Percentiles rank a stretch among this genome's conserved stretches.
These are phyloP conservation scores for Falco punctatus DNA, from an alignment of 2,113 vertebrate species.

Conservation along the genomic window DNA sequence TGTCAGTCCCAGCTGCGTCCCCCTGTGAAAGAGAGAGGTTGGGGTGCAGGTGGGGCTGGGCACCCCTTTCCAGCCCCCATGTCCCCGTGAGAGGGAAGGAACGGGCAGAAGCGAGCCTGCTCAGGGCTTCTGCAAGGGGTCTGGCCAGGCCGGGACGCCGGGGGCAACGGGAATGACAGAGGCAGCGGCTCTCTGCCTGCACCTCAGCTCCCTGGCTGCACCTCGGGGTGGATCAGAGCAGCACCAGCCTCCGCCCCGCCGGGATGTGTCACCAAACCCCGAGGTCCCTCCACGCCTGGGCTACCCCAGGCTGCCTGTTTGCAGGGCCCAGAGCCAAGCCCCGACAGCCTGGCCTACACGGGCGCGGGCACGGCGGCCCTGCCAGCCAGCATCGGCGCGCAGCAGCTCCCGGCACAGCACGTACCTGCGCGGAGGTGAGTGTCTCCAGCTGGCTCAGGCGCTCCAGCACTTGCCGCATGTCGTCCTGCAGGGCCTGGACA, in stretches of 20 bases:
- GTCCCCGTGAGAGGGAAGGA: rapidly evolving
- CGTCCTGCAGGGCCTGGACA: slow-evolving; percentile 83
- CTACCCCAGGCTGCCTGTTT: not conserved
- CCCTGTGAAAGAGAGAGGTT: not conserved
- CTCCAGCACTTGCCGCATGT: slow-evolving; percentile 84
- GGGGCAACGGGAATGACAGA: rapidly evolving
- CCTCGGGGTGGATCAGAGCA: rapidly evolving
- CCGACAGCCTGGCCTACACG: rapidly evolving
- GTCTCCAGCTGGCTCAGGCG: slow-evolving; percentile 84
- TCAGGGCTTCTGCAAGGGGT: rapidly evolving
- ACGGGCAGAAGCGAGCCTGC: rapidly evolving
- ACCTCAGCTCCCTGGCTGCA: no score
- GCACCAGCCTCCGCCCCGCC: rapidly evolving
- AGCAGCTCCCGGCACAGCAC: rapidly evolving
- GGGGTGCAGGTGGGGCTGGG: not conserved
- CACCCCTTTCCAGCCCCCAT: not conserved
- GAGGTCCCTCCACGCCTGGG: rapidly evolving
- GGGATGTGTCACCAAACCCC: not conserved
- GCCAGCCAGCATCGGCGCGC: rapidly evolving
- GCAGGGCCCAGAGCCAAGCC: not conserved
- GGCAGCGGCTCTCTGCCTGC: not conserved
- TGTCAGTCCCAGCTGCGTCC: not conserved
- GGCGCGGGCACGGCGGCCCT: rapidly evolving
- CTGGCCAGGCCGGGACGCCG: rapidly evolving
- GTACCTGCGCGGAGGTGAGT: slow-evolving; percentile 75